Percentiles rank a stretch among this genome's conserved stretches.
Conservation (phyloP, 2,888 invertebrate species). For the Fabriciana adippe region DNA sequence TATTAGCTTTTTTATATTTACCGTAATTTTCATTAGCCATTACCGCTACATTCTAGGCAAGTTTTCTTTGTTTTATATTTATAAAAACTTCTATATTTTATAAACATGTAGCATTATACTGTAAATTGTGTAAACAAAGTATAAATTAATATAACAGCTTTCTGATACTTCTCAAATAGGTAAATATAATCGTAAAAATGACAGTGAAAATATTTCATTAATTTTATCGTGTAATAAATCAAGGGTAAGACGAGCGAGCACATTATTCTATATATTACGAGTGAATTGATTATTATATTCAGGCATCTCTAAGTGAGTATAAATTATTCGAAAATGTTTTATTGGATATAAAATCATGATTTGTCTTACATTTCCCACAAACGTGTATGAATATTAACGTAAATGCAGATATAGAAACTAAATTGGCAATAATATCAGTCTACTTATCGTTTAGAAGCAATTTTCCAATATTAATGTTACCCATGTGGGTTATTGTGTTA, state of each 20-base stretch:
- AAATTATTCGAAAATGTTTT: not conserved
- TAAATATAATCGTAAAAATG: too few relatives aligned
- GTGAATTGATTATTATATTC: too few relatives aligned
- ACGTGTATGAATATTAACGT: constrained; percentile 10
- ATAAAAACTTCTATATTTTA: not conserved
- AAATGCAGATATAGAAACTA: constrained; percentile 23
- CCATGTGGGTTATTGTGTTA: constrained; percentile 72
- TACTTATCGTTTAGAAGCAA: constrained; percentile 50
- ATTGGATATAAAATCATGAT: not conserved
- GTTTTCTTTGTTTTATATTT: constrained; percentile 17
- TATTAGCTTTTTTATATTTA: constrained; percentile 24
- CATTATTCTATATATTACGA: too few relatives aligned
- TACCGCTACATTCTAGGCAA: constrained; percentile 28
- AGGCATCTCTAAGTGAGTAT: too few relatives aligned
- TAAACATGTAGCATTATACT: too few relatives aligned
- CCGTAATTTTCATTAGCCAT: constrained; percentile 32
- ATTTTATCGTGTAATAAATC: too few relatives aligned
- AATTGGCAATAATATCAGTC: constrained; percentile 47
- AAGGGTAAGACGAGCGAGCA: too few relatives aligned
- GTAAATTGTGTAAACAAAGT: too few relatives aligned
- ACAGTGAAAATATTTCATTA: too few relatives aligned
- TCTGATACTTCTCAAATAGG: too few relatives aligned
- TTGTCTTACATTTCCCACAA: constrained; percentile 6
- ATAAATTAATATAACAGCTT: too few relatives aligned
- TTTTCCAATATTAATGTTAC: constrained; percentile 57